Base-by-base conservation (phyloP, 2,113 vertebrate species). In the Procavia capensis region DNA sequence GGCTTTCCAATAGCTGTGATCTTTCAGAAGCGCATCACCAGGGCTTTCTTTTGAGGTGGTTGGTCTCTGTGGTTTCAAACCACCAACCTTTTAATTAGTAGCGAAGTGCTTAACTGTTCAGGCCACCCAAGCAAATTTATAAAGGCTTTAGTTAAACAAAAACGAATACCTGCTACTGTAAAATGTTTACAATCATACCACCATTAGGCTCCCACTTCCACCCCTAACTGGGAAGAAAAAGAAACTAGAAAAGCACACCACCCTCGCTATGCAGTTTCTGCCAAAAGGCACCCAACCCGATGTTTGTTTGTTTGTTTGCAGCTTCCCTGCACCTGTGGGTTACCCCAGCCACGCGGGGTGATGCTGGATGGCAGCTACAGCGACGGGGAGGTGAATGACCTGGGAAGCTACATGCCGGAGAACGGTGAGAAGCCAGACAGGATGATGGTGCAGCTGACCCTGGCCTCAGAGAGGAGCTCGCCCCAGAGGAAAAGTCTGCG, bases 251-350 rank as follows among this genome's bases (percentile, higher is more conserved):
- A 59, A 76, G 76, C 84, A 14, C 27, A 17, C 13, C 27, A 1
- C 19, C 0, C 20, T 47, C 61, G 4, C 24, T 8, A 3, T 1
- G 39, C 29, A 14, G 43, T 29, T 31, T 34, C 59, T 36, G 36
- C 5, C 19, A 64, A 19, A 57, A 64, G 81, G 72, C 41, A 74
- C 5, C 0, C 41, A 24, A 8, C 54, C 39, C 11, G 16, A 3
- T 0, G 2, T 87, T 70, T 50, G 27, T 76, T 54, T 80, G 66
- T 34, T 90, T 97, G 63, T 84, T 88, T 41, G 0, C 97, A 99
- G 99, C 98, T 99, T 50, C 99, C 99, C 64, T 99, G 99, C 59
- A 98, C 99, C 0, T 99, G 99, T 88, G 99, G 99, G 39, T 97
- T 99, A 1, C 98, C 99, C 36, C 99, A 99, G 98, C 98, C 99